A percentile compares a stretch with the other conserved stretches of the same genome.
Conservation (phyloP, 1,140 invertebrate species). For the Schmidtea mediterranea region DNA sequence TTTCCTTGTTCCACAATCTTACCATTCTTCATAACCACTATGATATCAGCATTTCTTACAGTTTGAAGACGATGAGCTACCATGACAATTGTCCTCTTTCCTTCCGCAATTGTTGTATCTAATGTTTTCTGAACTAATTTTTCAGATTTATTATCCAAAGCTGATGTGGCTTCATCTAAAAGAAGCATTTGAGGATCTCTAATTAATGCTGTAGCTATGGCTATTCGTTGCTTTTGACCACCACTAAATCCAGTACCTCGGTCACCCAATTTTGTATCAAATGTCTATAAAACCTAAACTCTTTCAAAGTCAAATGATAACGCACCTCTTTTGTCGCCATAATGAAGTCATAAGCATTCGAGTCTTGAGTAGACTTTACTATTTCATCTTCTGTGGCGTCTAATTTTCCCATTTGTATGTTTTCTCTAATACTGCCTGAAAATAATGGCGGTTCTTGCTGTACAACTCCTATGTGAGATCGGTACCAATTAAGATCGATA, state of each 20-base stretch:
- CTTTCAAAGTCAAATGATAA: too few species aligned
- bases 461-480: constrained; percentile 7
- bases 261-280: constrained; percentile 7
- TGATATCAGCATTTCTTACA: constrained; percentile 19
- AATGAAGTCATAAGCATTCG: constrained; percentile 62
- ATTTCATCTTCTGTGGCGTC: constrained; percentile 28
- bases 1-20: constrained; percentile 36
- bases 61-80: constrained; percentile 21
- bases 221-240: constrained; percentile 35
- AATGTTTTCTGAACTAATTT: constrained; percentile 19
- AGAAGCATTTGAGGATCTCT: constrained; percentile 46
- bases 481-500: constrained; percentile 10
- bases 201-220: constrained; percentile 20
- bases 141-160: constrained; percentile 45
- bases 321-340: too few species aligned
- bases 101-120: constrained; percentile 16
- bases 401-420: constrained; percentile 48
- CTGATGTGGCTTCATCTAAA: constrained; percentile 63
- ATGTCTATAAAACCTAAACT: constrained; percentile 9
- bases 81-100: constrained; percentile 18
- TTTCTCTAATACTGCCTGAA: constrained; percentile 42
- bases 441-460: neutral
- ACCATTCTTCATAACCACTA: constrained; percentile 45
- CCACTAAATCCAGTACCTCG: constrained; percentile 29
- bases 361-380: constrained; percentile 22